phyloP scores from a whole-genome alignment of 2,113 vertebrate species.

The Zosterops hypoxanthus region DNA sequence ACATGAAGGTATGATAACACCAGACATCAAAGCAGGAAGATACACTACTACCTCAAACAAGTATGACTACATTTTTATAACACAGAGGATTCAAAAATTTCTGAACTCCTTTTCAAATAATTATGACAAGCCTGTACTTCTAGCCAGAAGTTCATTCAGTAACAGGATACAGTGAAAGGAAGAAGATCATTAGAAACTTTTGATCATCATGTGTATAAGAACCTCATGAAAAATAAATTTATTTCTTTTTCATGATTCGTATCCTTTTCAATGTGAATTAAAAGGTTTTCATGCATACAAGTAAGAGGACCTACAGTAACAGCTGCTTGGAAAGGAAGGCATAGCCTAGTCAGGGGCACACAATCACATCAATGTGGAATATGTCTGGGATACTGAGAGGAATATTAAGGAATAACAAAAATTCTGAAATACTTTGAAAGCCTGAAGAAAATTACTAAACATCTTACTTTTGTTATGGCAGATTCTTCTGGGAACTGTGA shows the following conservation, averaged over 20 bases:
- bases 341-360: background rate
- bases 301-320: background rate
- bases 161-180: background rate
- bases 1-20: background rate
- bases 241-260: background rate
- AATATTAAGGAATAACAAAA: background rate
- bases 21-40: background rate
- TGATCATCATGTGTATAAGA: background rate
- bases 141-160: background rate
- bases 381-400: background rate
- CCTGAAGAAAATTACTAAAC: background rate
- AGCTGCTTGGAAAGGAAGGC: background rate
- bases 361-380: background rate
- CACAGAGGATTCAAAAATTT: background rate
- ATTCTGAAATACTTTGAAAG: background rate
- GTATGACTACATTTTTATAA: background rate
- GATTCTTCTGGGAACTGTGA: background rate
- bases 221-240: background rate
- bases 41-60: background rate
- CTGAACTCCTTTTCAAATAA: background rate
- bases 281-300: background rate
- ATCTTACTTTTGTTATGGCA: background rate
- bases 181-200: background rate
- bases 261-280: background rate
- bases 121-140: background rate